These are phyloP conservation scores for Sesia apiformis DNA, from an alignment of 2,888 invertebrate genomes.

Conservation along the genomic window DNA sequence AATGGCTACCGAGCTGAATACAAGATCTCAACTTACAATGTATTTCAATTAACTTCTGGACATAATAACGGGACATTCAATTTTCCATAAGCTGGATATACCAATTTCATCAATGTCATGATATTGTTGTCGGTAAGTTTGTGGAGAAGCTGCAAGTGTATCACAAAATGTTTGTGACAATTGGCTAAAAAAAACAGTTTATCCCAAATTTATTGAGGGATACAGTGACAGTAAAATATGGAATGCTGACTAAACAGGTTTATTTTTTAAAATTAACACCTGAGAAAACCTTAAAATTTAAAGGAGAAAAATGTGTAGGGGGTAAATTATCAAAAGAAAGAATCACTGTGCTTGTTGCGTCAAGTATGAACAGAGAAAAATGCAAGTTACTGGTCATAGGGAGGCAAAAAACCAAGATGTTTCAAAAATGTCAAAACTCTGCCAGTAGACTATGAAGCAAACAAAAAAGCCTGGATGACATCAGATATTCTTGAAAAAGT, in stretches of 20 bases:
- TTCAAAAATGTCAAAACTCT: slow-evolving; percentile 1
- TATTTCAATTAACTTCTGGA: no score
- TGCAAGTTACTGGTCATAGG: slow-evolving; percentile 4
- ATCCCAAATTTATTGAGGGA: slow-evolving; percentile 2
- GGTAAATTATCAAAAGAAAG: slow-evolving; percentile 1
- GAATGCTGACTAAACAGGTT: slow-evolving; percentile 17
- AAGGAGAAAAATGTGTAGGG: slow-evolving; percentile 3
- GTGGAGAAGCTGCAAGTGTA: neutral
- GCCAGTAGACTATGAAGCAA: neutral
- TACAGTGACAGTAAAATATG: slow-evolving; percentile 2
- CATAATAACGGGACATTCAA: slow-evolving; percentile 1
- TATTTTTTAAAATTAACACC: slow-evolving; percentile 13
- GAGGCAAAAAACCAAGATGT: slow-evolving; percentile 4
- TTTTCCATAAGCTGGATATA: slow-evolving; percentile 6
- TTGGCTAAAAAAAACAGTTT: slow-evolving; percentile 3
- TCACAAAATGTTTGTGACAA: slow-evolving; percentile 1
- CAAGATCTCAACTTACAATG: no score
- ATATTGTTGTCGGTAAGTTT: slow-evolving; percentile 2
- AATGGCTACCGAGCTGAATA: no score
- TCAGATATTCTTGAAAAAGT: no score
- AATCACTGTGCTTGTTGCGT: slow-evolving; percentile 4
- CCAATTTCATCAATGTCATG: slow-evolving; percentile 2
- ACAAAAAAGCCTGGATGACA: no score
- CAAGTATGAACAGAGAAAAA: slow-evolving; percentile 3
- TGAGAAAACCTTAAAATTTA: slow-evolving; percentile 1